Evolutionary conservation across 2,797 vertebrate genomes (phyloP).

Genomic region (Micrastur ruficollis): DNA sequence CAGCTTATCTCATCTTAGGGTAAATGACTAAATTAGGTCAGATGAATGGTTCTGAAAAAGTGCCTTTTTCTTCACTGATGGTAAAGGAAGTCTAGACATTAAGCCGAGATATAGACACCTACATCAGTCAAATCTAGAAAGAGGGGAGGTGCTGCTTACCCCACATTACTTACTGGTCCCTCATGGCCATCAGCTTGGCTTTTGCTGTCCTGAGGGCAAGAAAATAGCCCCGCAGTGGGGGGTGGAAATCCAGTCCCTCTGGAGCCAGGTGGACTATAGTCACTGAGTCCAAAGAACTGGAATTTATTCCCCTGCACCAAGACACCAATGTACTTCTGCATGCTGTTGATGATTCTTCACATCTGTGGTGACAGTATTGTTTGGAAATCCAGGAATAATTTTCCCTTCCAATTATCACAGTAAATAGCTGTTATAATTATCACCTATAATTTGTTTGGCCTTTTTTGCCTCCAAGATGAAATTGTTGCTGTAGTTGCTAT

Average conservation of each 20-base stretch:
- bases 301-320: background rate
- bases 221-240: background rate
- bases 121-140: background rate
- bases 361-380: background rate
- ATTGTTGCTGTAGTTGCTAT: slow-evolving; percentile 33
- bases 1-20: background rate
- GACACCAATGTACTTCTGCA: background rate
- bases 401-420: background rate
- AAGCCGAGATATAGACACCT: background rate
- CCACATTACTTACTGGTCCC: background rate
- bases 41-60: background rate
- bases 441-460: background rate
- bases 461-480: background rate
- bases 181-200: fast-evolving
- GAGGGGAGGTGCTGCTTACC: background rate
- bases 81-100: background rate
- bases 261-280: background rate
- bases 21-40: background rate
- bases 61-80: background rate
- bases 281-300: background rate
- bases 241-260: background rate
- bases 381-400: background rate
- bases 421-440: slow-evolving; percentile 22
- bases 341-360: background rate
- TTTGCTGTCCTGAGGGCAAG: background rate